Evolutionary conservation across 2,113 vertebrate species (phyloP).

Genomic region (Chloropsis hardwickii): DNA sequence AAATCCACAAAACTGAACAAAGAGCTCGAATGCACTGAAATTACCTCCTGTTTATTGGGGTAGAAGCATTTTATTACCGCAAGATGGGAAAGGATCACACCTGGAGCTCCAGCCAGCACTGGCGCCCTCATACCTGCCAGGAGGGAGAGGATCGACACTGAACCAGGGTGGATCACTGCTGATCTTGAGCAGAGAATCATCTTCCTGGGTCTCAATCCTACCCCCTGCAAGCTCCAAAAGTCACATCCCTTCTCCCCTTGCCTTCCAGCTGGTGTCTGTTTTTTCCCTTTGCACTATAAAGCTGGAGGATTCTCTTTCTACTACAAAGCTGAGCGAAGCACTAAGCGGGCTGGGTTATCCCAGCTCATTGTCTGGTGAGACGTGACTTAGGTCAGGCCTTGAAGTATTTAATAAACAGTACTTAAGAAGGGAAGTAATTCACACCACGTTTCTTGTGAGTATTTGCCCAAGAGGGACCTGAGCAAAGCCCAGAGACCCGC

Average conservation of each 20-base stretch:
- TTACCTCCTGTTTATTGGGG: neutral
- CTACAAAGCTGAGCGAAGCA: neutral
- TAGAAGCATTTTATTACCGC: neutral
- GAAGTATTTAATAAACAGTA: neutral
- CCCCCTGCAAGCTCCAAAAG: neutral
- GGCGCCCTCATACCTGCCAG: neutral
- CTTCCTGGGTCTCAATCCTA: neutral
- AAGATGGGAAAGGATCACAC: neutral
- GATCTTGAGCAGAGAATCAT: neutral
- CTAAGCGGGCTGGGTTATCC: neutral
- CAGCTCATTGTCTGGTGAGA: neutral
- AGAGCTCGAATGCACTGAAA: neutral
- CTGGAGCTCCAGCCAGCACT: neutral
- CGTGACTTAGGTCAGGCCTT: neutral
- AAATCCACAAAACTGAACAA: neutral
- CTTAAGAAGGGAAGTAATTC: neutral
- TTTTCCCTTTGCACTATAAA: neutral
- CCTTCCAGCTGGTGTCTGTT: neutral
- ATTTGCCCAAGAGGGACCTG: neutral
- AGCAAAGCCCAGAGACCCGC: neutral
- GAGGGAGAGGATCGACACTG: accelerated
- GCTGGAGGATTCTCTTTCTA: neutral
- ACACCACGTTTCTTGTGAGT: neutral
- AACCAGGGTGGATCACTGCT: neutral
- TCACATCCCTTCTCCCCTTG: neutral